Evolutionary conservation across 2,113 vertebrate species (phyloP), one percentile per base, ranked within the genome.

Genomic region (Gymnocephalus cernua): DNA sequence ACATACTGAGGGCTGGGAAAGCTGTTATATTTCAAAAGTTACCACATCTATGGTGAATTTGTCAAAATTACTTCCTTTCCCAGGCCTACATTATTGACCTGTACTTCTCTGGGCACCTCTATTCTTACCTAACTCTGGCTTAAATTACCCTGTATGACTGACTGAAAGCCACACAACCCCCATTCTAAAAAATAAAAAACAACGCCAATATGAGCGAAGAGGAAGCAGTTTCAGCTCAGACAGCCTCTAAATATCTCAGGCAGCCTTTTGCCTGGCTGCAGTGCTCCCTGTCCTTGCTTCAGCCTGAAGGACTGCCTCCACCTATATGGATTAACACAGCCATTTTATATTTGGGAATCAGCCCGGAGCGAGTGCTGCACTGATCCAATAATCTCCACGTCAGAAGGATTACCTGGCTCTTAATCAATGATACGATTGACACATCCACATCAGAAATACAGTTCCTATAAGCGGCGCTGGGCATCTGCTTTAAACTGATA

Each of bases 371-470:
- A 79, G 71, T 64, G 80, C 79, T 65, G 75, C 77, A 41, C 79
- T 83, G 86, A 91, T 89, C 81, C 88, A 88, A 53, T 85, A 88
- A 91, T 90, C 87, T 90, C 80, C 79, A 79, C 72, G 65, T 87
- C 83, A 79, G 77, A 88, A 81, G 85, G 86, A 93, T 93, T 93
- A 90, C 86, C 83, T 83, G 77, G 50, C 77, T 85, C 77, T 72
- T 82, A 89, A 91, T 94, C 88, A 91, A 80, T 91, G 82, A 87
- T 86, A 75, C 18, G 59, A 93, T 86, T 92, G 90, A 94, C 86
- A 88, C 65, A 44, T 89, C 59, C 77, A 77, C 77, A 88, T 90
- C 74, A 85, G 51, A 84, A 77, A 83, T 77, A 68, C 62, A 56
- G 69, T 74, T 80, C 45, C 58, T 53, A 51, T 80, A 62, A 79